Base-by-base conservation (phyloP, 2,888 invertebrate genomes). In the Morpho deidamia region DNA sequence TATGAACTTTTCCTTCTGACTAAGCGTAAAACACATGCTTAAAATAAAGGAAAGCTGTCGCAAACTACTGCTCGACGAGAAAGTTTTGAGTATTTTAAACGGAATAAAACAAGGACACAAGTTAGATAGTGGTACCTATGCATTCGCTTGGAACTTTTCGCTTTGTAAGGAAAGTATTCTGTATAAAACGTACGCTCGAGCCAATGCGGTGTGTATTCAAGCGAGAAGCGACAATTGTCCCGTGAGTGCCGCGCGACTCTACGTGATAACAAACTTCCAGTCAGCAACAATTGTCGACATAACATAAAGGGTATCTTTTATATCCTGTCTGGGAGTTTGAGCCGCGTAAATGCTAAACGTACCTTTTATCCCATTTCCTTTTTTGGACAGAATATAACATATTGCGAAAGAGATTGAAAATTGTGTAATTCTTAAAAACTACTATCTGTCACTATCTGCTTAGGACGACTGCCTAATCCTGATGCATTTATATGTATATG, bases 121-220 rank as follows among this genome's bases (percentile, higher is more conserved):
- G 43, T 39, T 11, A 35, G 47, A 53, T 53, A 53, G 70, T 74
- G 74, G 72, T 47, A 39, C 14, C 11, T 75, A 74, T 81, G 79
- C 81, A 83, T 84, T 82, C 79, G 47, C 40, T 40, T 32, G 46
- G 32, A 48, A 86, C 78, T 83, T 83, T 83, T 74, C 79, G 76
- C 83, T 81, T 81, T 83, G 78, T 78, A 72, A 78, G 76, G 75
- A 75, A 76, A 77, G 79, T 76, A 75, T 79, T 76, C 78, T 73
- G 77, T 76, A 78, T 74, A 74, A 80, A 74, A 74, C 72, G 47
- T 40, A 48, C 47, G 40, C 47, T 40, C 40, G 33, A 48, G 47
- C 47, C 47, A 41, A 48, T 48, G 47, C 33, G 47, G 40, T 11
- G 47, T 32, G 47, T 33, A 48, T 48, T 48, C 47, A 48, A 48